Percentiles rank a stretch among this genome's conserved stretches.
Evolutionary conservation across 2,797 vertebrate genomes (phyloP).

Genomic region (Orestias chungarensis): DNA sequence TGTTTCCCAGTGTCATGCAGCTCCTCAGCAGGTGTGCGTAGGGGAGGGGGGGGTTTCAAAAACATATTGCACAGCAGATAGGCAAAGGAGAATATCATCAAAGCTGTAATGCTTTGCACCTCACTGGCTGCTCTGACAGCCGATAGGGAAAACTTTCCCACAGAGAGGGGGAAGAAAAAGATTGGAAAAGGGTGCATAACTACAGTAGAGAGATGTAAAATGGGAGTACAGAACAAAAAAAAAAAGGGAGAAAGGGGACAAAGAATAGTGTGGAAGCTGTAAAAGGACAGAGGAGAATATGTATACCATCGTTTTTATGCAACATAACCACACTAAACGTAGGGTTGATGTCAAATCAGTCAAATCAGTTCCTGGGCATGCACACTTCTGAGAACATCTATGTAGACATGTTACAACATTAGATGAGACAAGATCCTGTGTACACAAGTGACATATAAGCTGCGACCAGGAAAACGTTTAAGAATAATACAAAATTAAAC

Average conservation of each 20-base stretch:
- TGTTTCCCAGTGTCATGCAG: conserved; percentile 74
- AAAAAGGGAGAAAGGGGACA: conserved; percentile 31
- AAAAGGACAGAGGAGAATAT: conserved; percentile 23
- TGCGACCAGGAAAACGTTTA: background rate
- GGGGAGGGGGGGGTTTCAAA: conserved; percentile 70
- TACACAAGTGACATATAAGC: background rate
- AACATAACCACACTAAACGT: conserved; percentile 18
- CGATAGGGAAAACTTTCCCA: conserved; percentile 67
- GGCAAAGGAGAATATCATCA: conserved; percentile 72
- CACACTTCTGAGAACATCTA: background rate
- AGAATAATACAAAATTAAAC: background rate
- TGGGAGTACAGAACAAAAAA: conserved; percentile 15
- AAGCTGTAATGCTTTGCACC: conserved; percentile 65
- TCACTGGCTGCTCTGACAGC: conserved; percentile 66
- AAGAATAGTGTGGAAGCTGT: conserved; percentile 11
- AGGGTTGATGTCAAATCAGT: conserved; percentile 23
- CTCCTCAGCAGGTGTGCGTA: conserved; percentile 71
- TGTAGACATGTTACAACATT: background rate
- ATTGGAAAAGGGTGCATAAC: conserved; percentile 27
- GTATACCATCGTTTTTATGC: background rate
- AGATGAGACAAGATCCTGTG: background rate
- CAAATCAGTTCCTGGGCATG: too few relatives aligned
- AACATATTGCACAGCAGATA: conserved; percentile 72
- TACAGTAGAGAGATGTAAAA: conserved; percentile 37
- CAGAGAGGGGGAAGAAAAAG: conserved; percentile 42